Evolutionary conservation across 2,113 vertebrate species (phyloP).

Genomic region (Leucoraja erinaceus): DNA sequence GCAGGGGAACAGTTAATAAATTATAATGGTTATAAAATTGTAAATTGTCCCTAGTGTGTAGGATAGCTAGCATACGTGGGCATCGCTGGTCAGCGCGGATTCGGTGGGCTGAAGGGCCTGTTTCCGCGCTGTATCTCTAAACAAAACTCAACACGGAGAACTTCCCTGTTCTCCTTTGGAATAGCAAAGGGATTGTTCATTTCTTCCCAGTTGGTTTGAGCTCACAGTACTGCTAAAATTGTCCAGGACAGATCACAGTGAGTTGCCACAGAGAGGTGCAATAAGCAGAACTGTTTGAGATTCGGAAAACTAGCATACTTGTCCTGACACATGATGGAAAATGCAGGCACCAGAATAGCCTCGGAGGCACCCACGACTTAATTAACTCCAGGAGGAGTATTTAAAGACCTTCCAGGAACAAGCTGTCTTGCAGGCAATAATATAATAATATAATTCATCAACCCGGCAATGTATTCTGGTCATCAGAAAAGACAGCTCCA

Average conservation of each 20-base stretch:
- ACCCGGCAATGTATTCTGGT: not conserved
- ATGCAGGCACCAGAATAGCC: not conserved
- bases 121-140: too few relatives aligned
- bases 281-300: not conserved
- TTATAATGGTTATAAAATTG: too few relatives aligned
- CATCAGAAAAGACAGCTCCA: not conserved
- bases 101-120: too few relatives aligned
- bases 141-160: not conserved
- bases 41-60: too few relatives aligned
- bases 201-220: not conserved
- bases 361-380: not conserved
- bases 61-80: too few relatives aligned
- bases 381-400: not conserved
- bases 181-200: not conserved
- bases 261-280: not conserved
- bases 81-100: too few relatives aligned
- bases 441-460: not conserved
- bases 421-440: not conserved
- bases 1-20: too few relatives aligned
- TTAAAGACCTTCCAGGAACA: constrained; percentile 8
- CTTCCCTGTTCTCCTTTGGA: not conserved
- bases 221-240: not conserved
- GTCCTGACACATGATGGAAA: not conserved
- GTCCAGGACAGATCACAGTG: not conserved
- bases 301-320: not conserved